A percentile compares a stretch with the other conserved stretches of the same genome.
These are phyloP conservation scores for Bradypus variegatus DNA, from an alignment of 2,797 vertebrate genomes.

Conservation along the genomic window DNA sequence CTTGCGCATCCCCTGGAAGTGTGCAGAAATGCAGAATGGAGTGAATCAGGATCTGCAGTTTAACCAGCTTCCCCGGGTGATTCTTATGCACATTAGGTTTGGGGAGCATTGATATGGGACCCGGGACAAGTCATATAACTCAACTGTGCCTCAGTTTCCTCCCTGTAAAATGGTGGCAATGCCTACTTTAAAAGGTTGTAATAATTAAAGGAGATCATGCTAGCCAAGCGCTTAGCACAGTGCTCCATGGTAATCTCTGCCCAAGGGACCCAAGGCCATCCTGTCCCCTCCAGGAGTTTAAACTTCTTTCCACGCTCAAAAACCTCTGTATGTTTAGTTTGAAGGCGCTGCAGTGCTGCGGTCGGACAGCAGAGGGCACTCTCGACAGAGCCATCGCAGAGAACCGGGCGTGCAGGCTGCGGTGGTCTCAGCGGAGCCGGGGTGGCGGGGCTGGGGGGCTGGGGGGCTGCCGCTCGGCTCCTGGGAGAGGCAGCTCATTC, in stretches of 20 bases:
- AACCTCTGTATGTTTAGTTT: neutral
- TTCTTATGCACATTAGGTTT: neutral
- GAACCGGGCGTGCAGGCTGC: neutral
- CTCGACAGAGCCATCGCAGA: neutral
- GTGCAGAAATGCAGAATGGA: neutral
- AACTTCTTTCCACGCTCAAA: neutral
- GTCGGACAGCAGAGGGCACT: conserved; percentile 23
- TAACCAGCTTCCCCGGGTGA: neutral
- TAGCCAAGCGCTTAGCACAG: neutral
- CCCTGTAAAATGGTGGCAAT: neutral
- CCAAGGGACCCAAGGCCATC: neutral
- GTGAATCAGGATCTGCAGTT: neutral
- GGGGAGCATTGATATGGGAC: neutral
- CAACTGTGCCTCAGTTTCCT: neutral
- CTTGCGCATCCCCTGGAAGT: neutral
- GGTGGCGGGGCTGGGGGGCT: neutral
- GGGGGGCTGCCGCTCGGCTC: neutral
- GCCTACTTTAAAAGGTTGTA: neutral
- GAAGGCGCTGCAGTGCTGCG: neutral
- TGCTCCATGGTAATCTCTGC: neutral
- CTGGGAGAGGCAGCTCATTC: neutral
- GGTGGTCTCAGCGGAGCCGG: fast-evolving
- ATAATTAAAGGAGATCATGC: neutral
- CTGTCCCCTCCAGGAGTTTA: neutral
- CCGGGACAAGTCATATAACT: neutral